Percentiles rank a stretch among this genome's conserved stretches.
phyloP scores from a whole-genome alignment of 1,140 invertebrate genomes.

The Octopus bimaculoides region DNA sequence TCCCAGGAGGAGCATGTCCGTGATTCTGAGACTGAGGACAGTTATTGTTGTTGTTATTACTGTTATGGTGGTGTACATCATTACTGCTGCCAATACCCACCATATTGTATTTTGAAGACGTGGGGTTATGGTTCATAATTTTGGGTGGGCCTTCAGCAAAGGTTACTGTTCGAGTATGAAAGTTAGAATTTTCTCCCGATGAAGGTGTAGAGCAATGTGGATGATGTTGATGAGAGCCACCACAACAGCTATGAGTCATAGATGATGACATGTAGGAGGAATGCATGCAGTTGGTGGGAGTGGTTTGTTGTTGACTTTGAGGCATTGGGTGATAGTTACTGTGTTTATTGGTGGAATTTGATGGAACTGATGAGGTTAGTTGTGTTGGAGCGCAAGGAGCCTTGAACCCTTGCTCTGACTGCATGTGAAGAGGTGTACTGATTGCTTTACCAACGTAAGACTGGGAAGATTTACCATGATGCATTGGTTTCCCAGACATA shows the following conservation, averaged over 20 bases:
- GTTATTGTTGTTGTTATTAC: not conserved
- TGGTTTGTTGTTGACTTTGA: not conserved
- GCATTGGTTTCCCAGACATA: not conserved
- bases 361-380: not conserved
- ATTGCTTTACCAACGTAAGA: not conserved
- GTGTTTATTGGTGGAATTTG: not conserved
- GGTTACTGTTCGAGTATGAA: not conserved
- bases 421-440: not conserved
- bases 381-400: not conserved
- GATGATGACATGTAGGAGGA: not conserved
- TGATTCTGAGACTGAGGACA: not conserved
- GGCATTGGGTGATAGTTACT: not conserved
- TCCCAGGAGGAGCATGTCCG: not conserved
- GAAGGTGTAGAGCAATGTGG: not conserved
- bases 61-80: too few relatives aligned
- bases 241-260: not conserved
- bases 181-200: not conserved
- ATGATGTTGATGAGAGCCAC: conserved; percentile 2
- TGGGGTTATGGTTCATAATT: not conserved
- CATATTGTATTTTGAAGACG: not conserved
- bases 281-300: not conserved
- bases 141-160: not conserved
- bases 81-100: too few relatives aligned
- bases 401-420: not conserved
- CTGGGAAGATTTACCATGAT: not conserved